phyloP scores from a whole-genome alignment of 2,797 vertebrate species.

The Zalophus californianus region DNA sequence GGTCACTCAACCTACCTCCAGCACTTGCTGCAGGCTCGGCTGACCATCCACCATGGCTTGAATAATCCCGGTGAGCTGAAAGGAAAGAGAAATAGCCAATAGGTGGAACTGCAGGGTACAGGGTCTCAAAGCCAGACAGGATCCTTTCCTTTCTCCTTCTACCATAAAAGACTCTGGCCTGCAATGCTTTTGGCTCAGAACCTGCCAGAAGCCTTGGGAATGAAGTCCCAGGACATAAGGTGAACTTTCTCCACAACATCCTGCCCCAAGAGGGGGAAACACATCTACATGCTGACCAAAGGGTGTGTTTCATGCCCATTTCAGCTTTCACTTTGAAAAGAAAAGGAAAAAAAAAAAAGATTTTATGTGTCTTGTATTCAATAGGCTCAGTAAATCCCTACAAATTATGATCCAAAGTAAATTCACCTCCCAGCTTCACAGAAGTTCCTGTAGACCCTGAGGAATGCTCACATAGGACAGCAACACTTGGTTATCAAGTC shows the following conservation, averaged over 20 bases:
- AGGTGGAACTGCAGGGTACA: conserved; percentile 52
- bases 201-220: neutral
- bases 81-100: conserved; percentile 83
- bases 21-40: conserved; percentile 91
- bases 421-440: conserved; percentile 50
- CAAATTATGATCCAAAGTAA: conserved; percentile 17
- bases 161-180: neutral
- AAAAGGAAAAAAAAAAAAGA: neutral
- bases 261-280: neutral
- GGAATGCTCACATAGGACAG: neutral
- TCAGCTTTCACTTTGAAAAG: conserved; percentile 37
- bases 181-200: conserved; percentile 50
- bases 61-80: conserved; percentile 92
- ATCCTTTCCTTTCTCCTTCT: conserved; percentile 32
- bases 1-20: conserved; percentile 90
- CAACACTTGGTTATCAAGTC: neutral
- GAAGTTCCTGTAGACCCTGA: neutral
- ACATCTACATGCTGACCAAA: neutral
- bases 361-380: conserved; percentile 35
- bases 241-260: neutral
- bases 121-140: neutral
- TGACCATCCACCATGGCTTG: conserved; percentile 92
- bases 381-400: neutral
- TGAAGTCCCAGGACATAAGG: neutral
- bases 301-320: neutral